A percentile compares a stretch with the other conserved stretches of the same genome.
These are phyloP conservation scores for Ctenodactylus gundi DNA, from an alignment of 2,113 vertebrate species.

Conservation along the genomic window DNA sequence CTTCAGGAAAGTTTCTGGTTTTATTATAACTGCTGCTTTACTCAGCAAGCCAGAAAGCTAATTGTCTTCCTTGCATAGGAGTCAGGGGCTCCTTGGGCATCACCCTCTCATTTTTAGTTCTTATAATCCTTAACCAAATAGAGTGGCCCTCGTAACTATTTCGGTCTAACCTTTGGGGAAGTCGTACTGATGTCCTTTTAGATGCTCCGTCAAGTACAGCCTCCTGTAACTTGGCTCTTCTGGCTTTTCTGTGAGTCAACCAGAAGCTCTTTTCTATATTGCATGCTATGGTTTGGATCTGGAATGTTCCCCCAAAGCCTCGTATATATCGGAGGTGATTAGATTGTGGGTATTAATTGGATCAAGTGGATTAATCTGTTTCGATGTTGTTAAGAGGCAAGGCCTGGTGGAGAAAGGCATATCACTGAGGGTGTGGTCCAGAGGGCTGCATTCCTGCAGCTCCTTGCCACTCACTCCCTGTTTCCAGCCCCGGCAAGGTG, in stretches of 20 bases:
- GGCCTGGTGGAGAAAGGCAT: too few relatives aligned
- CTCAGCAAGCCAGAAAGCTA: conserved; percentile 54
- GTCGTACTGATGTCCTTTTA: background rate
- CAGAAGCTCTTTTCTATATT: background rate
- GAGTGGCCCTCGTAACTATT: background rate
- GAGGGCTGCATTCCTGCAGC: too few relatives aligned
- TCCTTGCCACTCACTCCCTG: too few relatives aligned
- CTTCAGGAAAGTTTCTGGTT: conserved; percentile 63
- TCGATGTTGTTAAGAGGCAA: too few relatives aligned
- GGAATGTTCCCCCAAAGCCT: too few relatives aligned
- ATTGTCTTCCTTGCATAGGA: conserved; percentile 54
- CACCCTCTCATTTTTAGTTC: background rate
- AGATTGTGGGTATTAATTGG: too few relatives aligned
- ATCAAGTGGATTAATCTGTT: too few relatives aligned
- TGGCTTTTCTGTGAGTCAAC: background rate
- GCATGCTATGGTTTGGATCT: too few relatives aligned
- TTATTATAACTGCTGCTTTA: conserved; percentile 53
- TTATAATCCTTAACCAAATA: background rate
- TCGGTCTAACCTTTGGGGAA: background rate
- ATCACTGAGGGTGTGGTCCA: too few relatives aligned
- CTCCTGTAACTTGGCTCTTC: background rate
- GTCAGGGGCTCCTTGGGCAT: background rate
- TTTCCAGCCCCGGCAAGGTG: too few relatives aligned
- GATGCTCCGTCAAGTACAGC: background rate
- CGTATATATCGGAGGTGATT: too few relatives aligned